A percentile compares a stretch with the other conserved stretches of the same genome.
phyloP scores from a whole-genome alignment of 2,888 invertebrate species.

The Chorisops tibialis region DNA sequence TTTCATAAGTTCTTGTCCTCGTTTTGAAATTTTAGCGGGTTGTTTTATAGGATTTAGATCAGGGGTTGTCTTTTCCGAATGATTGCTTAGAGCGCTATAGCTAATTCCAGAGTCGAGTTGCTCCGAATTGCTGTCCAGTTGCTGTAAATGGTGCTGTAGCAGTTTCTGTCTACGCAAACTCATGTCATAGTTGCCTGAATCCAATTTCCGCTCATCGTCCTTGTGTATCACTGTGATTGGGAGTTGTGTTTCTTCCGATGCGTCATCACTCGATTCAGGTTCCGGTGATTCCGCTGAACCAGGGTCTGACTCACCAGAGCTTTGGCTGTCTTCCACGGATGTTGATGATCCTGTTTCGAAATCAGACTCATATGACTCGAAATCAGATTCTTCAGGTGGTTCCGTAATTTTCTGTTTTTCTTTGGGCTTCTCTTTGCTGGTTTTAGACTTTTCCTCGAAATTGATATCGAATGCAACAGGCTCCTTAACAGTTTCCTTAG shows the following conservation, averaged over 20 bases:
- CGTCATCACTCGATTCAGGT: conserved; percentile 31
- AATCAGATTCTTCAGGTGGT: conserved; percentile 51
- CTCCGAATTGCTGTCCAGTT: conserved; percentile 45
- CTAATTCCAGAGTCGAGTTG: conserved; percentile 50
- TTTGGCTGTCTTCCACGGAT: not conserved
- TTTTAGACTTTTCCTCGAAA: conserved; percentile 35
- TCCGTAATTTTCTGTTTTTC: conserved; percentile 8
- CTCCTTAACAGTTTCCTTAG: conserved; percentile 27
- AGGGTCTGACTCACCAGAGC: not conserved
- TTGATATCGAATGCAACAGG: conserved; percentile 49
- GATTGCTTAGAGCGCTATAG: conserved; percentile 34
- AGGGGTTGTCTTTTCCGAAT: not conserved
- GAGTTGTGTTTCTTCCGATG: conserved; percentile 45
- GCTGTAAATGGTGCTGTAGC: conserved; percentile 22
- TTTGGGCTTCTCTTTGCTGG: not conserved
- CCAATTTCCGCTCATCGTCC: conserved; percentile 57
- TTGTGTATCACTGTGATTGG: conserved; percentile 47
- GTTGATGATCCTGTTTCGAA: conserved; percentile 51
- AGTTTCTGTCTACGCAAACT: conserved; percentile 36
- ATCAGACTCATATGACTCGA: conserved; percentile 59
- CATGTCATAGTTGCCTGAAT: conserved; percentile 61
- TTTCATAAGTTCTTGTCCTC: conserved; percentile 61
- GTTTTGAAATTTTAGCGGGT: conserved; percentile 44
- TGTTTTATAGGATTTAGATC: conserved; percentile 27
- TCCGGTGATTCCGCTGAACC: not conserved